phyloP scores from a whole-genome alignment of 1,140 invertebrate genomes.

The Acromyrmex echinatior region DNA sequence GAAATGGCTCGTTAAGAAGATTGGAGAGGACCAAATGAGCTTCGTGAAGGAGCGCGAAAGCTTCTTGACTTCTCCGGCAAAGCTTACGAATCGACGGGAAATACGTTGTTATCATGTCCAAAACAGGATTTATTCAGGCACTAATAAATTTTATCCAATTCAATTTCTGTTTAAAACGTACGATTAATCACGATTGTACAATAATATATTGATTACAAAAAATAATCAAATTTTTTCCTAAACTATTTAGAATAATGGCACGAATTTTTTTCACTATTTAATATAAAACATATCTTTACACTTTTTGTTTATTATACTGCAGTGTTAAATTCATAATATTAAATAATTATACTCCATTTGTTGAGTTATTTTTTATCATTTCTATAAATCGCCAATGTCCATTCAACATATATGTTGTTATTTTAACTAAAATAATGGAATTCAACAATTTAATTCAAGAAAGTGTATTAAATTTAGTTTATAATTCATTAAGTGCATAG shows the following conservation, averaged over 20 bases:
- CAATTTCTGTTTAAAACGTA: not conserved
- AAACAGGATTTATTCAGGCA: not conserved
- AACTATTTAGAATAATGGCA: not conserved
- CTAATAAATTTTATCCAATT: not conserved
- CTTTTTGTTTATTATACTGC: not conserved
- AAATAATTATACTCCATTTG: too few relatives aligned
- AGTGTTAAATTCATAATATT: too few relatives aligned
- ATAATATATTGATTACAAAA: not conserved
- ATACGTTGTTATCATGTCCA: not conserved
- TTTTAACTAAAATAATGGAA: too few relatives aligned
- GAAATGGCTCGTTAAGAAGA: slow-evolving; percentile 58
- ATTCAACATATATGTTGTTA: too few relatives aligned
- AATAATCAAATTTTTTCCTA: not conserved
- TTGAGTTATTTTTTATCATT: too few relatives aligned
- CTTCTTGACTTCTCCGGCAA: slow-evolving; percentile 7
- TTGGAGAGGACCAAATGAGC: slow-evolving; percentile 49
- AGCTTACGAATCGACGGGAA: slow-evolving; percentile 20
- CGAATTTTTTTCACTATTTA: not conserved
- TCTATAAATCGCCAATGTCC: too few relatives aligned
- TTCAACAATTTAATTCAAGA: too few relatives aligned
- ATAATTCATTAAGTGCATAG: too few relatives aligned
- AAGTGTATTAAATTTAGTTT: too few relatives aligned
- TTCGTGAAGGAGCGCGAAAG: slow-evolving; percentile 28
- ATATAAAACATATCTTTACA: not conserved
- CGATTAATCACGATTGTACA: not conserved